These are phyloP conservation scores for Gobius niger DNA, from an alignment of 2,113 vertebrate species.

Conservation along the genomic window DNA sequence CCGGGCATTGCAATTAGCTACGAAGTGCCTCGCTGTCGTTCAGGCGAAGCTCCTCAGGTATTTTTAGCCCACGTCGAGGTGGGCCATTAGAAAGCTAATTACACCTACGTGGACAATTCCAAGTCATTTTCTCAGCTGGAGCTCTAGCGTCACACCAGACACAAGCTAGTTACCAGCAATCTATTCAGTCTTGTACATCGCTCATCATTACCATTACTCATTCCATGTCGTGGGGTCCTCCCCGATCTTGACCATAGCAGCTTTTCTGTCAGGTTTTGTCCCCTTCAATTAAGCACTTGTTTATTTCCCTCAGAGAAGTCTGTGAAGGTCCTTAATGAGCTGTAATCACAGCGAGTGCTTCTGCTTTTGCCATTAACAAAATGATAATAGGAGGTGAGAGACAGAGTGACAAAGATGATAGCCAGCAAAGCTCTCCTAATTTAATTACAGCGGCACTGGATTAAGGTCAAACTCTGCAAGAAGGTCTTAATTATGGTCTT, in stretches of 20 bases:
- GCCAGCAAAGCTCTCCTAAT: slow-evolving; percentile 25
- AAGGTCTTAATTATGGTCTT: neutral
- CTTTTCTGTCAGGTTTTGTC: slow-evolving; percentile 12
- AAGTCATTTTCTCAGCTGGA: slow-evolving; percentile 40
- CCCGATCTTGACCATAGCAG: neutral
- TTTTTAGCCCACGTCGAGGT: slow-evolving; percentile 2
- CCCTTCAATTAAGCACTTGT: slow-evolving; percentile 1
- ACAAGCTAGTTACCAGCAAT: slow-evolving; percentile 24
- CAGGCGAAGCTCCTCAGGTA: slow-evolving; percentile 15
- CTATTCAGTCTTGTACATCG: neutral
- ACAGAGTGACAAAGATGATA: slow-evolving; percentile 13
- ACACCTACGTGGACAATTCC: slow-evolving; percentile 29
- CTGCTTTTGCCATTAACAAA: slow-evolving; percentile 14
- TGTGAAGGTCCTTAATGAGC: slow-evolving; percentile 54
- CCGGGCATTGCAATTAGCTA: slow-evolving; percentile 38
- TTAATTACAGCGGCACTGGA: slow-evolving; percentile 31
- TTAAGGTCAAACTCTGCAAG: neutral
- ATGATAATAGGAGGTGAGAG: neutral
- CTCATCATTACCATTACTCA: neutral
- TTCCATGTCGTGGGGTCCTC: too few relatives aligned
- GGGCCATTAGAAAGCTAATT: slow-evolving; percentile 25
- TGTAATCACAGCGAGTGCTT: slow-evolving; percentile 33
- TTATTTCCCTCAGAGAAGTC: slow-evolving; percentile 35
- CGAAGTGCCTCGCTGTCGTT: neutral
- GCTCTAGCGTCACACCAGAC: slow-evolving; percentile 25